phyloP scores from a whole-genome alignment of 2,113 vertebrate species.

The Ictalurus punctatus region DNA sequence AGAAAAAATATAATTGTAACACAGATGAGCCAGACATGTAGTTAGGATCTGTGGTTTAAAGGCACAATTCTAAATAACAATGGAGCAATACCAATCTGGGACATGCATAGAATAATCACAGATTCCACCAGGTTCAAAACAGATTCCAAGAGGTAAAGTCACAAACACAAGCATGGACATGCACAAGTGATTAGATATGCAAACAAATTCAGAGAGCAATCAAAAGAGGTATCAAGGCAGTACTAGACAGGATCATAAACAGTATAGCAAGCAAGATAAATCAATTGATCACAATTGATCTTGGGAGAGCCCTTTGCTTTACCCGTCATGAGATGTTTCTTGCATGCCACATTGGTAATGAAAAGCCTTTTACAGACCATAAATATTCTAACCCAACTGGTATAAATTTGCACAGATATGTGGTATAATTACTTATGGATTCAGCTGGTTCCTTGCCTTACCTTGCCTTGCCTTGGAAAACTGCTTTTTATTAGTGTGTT shows the following conservation, averaged over 20 bases:
- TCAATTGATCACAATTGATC: not conserved
- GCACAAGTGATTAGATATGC: too few relatives aligned
- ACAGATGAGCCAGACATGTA: not conserved
- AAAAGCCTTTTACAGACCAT: too few relatives aligned
- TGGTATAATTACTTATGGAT: too few relatives aligned
- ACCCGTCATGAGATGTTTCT: too few relatives aligned
- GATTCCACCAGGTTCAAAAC: not conserved
- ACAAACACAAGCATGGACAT: too few relatives aligned
- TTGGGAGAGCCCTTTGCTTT: too few relatives aligned
- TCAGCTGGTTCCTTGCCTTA: too few relatives aligned
- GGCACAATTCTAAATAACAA: not conserved
- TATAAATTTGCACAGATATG: too few relatives aligned
- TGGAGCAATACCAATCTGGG: not conserved
- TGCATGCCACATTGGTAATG: too few relatives aligned
- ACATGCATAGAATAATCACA: not conserved
- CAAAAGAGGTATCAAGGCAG: not conserved
- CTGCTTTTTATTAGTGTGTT: too few relatives aligned
- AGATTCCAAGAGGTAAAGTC: not conserved
- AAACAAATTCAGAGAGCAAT: not conserved
- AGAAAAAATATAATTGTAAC: not conserved
- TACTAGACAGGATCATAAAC: not conserved
- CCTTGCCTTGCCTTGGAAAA: too few relatives aligned
- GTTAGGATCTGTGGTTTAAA: not conserved
- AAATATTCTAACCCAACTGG: too few relatives aligned
- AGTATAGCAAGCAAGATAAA: not conserved